A percentile compares a stretch with the other conserved stretches of the same genome.
Conservation (phyloP, 2,797 vertebrate genomes). For the Channa striata region DNA sequence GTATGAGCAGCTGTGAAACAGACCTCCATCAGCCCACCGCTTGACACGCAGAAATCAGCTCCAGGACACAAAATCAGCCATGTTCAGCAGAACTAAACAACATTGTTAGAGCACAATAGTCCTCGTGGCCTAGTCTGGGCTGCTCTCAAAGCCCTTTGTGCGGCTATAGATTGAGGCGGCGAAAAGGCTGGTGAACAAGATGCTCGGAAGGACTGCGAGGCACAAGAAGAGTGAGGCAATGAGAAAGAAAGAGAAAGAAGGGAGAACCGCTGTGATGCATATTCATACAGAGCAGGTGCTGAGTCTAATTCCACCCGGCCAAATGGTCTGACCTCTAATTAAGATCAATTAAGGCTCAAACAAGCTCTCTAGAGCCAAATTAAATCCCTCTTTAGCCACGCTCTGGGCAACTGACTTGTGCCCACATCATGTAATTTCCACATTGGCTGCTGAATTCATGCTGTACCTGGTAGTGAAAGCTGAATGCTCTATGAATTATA, state of each 20-base stretch:
- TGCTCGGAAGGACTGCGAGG: slow-evolving; percentile 18
- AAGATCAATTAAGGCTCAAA: slow-evolving; percentile 72
- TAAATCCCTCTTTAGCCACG: slow-evolving; percentile 44
- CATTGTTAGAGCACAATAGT: slow-evolving; percentile 77
- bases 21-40: slow-evolving; percentile 59
- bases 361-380: slow-evolving; percentile 47
- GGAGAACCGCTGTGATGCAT: slow-evolving; percentile 70
- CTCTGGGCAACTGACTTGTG: slow-evolving; percentile 11
- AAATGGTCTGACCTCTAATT: slow-evolving; percentile 78
- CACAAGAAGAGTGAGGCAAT: slow-evolving; percentile 47
- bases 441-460: slow-evolving; percentile 4
- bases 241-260: slow-evolving; percentile 30
- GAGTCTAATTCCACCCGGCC: slow-evolving; percentile 62
- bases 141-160: slow-evolving; percentile 76
- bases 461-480: not conserved
- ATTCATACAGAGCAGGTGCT: slow-evolving; percentile 85
- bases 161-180: slow-evolving; percentile 51
- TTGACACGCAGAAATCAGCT: slow-evolving; percentile 63
- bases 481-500: slow-evolving; percentile 20
- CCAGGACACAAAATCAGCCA: slow-evolving; percentile 63
- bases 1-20: slow-evolving; percentile 65
- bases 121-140: slow-evolving; percentile 52
- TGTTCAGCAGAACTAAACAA: slow-evolving; percentile 58
- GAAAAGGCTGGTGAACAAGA: slow-evolving; percentile 66
- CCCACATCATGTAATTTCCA: slow-evolving; percentile 10